Base-by-base conservation (phyloP, 2,888 invertebrate species). In the Stenchaetothrips biformis region DNA sequence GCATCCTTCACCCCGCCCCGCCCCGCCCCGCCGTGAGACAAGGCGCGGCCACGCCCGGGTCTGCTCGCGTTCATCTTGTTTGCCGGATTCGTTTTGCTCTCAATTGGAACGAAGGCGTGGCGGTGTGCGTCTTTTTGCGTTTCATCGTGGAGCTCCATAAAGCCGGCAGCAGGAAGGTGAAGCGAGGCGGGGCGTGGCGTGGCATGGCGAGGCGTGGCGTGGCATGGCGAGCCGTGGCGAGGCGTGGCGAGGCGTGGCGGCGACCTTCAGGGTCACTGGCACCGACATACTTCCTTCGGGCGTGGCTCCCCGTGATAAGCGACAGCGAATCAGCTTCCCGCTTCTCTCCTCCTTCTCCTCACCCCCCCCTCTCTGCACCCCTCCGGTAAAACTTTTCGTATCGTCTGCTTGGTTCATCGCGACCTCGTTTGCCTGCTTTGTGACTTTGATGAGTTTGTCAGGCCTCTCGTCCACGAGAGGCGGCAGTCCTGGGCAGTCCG, bases 161-260 rank as follows among this genome's bases (percentile, higher is more conserved):
- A 37, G 37, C 37, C 95, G 90, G 87, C 95, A 95, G 83, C 95
- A 95, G 49, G 95, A 95, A 80, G 94, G 95, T 86, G 92, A 93
- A 89, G 94, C 94, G 84, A 92, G 90, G 85, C 91, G 90, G 37
- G 94, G 93, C 48, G 91, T 82, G 90, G 92, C 80, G 94, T 94
- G 81, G 92, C 91, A 81, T 88, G 86, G 81, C 87, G 87, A 82
- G 82, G 81, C 79, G 81, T 79, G 80, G 82, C 78, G 48, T 80
- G 81, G 78, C 82, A 90, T 89, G 49, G 88, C 86, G 81, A 89
- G 74, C 74, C 47, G 78, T 82, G 79, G 81, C 82, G 48, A 25
- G n/a, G 81, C 48, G 77, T 82, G 82, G 80, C 83, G 83, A 77
- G 84, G 83, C n/a, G 62, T 49, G 78, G 37, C 81, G 79, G 78